Conservation (phyloP, 2,888 invertebrate genomes). For the Dendrolimus houi region DNA sequence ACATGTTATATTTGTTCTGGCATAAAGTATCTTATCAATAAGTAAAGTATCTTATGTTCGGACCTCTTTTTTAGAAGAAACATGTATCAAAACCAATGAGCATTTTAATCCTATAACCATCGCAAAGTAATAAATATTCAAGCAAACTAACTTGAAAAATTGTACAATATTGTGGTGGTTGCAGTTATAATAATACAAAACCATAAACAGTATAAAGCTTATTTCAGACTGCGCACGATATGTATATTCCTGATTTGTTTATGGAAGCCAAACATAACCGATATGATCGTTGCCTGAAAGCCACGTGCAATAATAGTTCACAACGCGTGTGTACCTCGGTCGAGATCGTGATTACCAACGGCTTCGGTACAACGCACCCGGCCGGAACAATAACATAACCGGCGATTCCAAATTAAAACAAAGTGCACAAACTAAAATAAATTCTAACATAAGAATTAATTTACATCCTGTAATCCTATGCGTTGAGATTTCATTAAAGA, state of each 20-base stretch:
- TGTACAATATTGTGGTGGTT: too few relatives aligned
- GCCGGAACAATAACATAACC: constrained; percentile 46
- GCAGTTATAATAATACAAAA: background rate
- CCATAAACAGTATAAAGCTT: background rate
- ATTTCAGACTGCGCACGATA: background rate
- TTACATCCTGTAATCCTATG: too few relatives aligned
- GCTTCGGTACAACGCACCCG: constrained; percentile 49
- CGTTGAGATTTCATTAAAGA: too few relatives aligned
- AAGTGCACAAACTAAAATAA: constrained; percentile 15
- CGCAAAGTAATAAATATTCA: too few relatives aligned
- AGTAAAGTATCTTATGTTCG: too few relatives aligned
- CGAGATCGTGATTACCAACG: constrained; percentile 30
- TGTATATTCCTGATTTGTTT: background rate
- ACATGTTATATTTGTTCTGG: too few relatives aligned
- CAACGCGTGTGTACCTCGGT: background rate
- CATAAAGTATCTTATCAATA: too few relatives aligned
- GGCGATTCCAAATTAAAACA: constrained; percentile 37
- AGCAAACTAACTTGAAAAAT: too few relatives aligned
- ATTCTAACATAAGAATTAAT: too few relatives aligned
- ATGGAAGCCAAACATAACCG: background rate
- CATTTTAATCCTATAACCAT: too few relatives aligned
- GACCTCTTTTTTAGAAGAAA: too few relatives aligned
- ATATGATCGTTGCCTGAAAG: background rate
- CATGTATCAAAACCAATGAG: too few relatives aligned
- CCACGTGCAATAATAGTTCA: background rate